These are phyloP conservation scores for Pyrrhosoma nymphula DNA, from an alignment of 2,888 invertebrate species.

Conservation along the genomic window DNA sequence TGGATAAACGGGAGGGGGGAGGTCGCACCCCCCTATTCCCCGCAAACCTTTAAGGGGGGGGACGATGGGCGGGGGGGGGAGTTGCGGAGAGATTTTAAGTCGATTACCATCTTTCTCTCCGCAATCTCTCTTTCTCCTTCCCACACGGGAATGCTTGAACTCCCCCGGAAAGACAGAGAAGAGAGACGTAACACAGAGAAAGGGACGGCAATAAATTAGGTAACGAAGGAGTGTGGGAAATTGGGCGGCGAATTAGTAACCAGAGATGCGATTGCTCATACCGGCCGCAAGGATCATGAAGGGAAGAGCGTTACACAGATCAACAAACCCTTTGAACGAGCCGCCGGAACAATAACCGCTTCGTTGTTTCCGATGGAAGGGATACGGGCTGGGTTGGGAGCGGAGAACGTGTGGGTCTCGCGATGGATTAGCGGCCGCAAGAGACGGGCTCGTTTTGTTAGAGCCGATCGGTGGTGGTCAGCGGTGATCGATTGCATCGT, in stretches of 20 bases:
- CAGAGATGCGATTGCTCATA: background rate
- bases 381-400: background rate
- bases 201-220: background rate
- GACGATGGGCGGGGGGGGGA: background rate
- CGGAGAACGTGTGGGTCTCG: background rate
- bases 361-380: background rate
- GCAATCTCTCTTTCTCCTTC: background rate
- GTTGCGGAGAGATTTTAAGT: background rate
- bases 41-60: background rate
- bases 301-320: background rate
- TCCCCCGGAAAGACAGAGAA: background rate
- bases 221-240: constrained; percentile 35
- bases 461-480: background rate
- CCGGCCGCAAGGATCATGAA: background rate
- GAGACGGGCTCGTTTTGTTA: background rate
- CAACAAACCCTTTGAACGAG: background rate
- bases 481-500: background rate
- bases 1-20: background rate
- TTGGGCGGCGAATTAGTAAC: background rate
- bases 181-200: background rate
- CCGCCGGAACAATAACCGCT: constrained; percentile 12
- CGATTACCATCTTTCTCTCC: background rate
- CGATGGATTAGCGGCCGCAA: background rate
- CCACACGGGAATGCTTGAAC: background rate
- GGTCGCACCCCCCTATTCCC: background rate